Evolutionary conservation across 2,888 invertebrate genomes (phyloP), one percentile per base, ranked within the genome.

Genomic region (Hemicrepidius hirtus): DNA sequence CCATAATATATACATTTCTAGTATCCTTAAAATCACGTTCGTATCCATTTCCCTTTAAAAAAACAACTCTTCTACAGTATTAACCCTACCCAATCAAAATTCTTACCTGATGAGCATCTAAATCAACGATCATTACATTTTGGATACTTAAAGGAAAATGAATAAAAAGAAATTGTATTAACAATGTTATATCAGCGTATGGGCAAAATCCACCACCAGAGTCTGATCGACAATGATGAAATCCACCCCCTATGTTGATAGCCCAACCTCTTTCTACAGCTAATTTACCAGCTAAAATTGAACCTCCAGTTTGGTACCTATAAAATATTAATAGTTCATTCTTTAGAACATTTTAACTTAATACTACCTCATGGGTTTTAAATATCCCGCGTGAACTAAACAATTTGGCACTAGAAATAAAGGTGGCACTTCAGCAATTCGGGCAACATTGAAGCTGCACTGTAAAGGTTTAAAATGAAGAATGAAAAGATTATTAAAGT

Each of bases 161-260:
- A 20, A 88, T 85, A 75, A 94, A 89, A 10, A 95, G 86, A 82
- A 92, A 92, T 69, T 90, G 88, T 50, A 97, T 89, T 9, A 95
- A 87, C 77, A 97, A 87, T 0, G 95, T 94, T 59, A 97, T 96
- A 83, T 96, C 96, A 0, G 97, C 97, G 83, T 97, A 97, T 0
- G 94, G 92, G 86, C 97, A 97, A 87, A 97, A 97, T 0, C 97
- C 97, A 0, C 94, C 95, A 1, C 96, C 97, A 68, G 87, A 87
- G 67, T 90, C 87, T 0, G 90, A 88, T 75, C 93, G 93, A 84
- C 96, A 96, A 84, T 97, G 97, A 86, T 97, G 97, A 86, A 97
- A 97, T 0, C 97, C 97, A 10, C 95, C 97, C 0, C 97, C 97
- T 21, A 97, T 89, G 84, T 97, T 97, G 74, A 97, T 94, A 0